Percentiles rank a stretch among this genome's conserved stretches.
These are phyloP conservation scores for Ips nitidus DNA, from an alignment of 1,140 invertebrate genomes.

Conservation along the genomic window DNA sequence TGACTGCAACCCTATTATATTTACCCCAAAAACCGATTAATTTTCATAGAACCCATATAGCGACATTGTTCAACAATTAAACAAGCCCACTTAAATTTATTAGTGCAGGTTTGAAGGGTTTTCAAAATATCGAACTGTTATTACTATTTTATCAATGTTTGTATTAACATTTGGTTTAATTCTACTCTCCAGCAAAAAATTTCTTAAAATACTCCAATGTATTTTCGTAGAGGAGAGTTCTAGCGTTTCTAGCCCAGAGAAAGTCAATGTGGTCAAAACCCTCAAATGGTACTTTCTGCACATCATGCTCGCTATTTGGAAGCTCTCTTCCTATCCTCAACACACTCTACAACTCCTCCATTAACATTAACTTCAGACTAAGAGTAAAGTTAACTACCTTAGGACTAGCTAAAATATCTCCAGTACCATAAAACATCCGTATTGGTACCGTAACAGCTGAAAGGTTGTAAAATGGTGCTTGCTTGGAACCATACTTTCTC, in stretches of 20 bases:
- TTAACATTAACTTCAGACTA: not conserved
- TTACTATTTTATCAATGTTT: too few relatives aligned
- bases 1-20: too few relatives aligned
- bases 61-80: too few relatives aligned
- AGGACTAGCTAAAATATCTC: constrained; percentile 48
- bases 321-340: not conserved
- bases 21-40: too few relatives aligned
- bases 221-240: constrained; percentile 1
- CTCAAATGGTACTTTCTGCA: not conserved
- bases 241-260: constrained; percentile 12
- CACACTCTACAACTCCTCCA: constrained; percentile 11
- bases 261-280: constrained; percentile 15
- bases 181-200: not conserved
- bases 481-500: constrained; percentile 55
- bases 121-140: too few relatives aligned
- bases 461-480: constrained; percentile 63
- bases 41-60: too few relatives aligned
- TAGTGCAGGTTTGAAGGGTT: too few relatives aligned
- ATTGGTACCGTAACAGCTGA: constrained; percentile 64
- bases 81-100: too few relatives aligned
- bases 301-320: not conserved
- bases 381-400: not conserved
- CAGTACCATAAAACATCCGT: constrained; percentile 63
- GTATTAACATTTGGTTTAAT: too few relatives aligned
- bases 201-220: constrained; percentile 1